Base-by-base conservation (phyloP, 1,140 invertebrate species). In the Caenorhabditis brenneri region DNA sequence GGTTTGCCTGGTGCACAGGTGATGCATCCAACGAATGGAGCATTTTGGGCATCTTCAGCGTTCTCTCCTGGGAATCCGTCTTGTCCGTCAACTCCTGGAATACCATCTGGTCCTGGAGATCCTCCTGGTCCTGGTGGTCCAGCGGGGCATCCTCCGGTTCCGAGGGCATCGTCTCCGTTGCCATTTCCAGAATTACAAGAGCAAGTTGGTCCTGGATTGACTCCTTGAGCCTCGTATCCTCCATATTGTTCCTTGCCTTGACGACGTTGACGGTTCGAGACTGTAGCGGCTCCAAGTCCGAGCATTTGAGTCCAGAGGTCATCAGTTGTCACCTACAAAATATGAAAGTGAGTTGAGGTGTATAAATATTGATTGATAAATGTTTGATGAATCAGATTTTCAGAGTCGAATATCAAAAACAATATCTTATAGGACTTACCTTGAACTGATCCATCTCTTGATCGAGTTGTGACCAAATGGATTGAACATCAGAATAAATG, bases 231-330 rank as follows among this genome's bases (percentile, higher is more conserved):
- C 39, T 79, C 85, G 51, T 88, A 90, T 16, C 87, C 89, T 49
- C 89, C 88, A 58, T 90, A 90, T 51, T 78, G 49, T 51, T 84
- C 83, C 12, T 51, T 60, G 19, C 84, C 86, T 86, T 90, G 86
- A 85, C 89, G 89, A 6, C 89, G 85, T 53, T 84, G 60, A 60
- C 89, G 88, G 60, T 87, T 89, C n/a, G 87, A 86, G 6, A 88
- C 83, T 16, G 88, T 88, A 10, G 87, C 89, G 79, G 87, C 89
- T 24, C 89, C 89, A 46, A 90, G 82, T n/a, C 22, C 33, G 16
- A 90, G 27, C 89, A 90, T 90, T 27, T 87, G 83, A 46, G 79
- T 74, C 89, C 89, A 90, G n/a, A 89, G 46, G 51, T 90, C 87
- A 49, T 91, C 89, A 39, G 88, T 83, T 29, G 79, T 46, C 12